A percentile compares a stretch with the other conserved stretches of the same genome.
Evolutionary conservation across 2,113 vertebrate species (phyloP).

Genomic region (Phylloscopus trochilus): DNA sequence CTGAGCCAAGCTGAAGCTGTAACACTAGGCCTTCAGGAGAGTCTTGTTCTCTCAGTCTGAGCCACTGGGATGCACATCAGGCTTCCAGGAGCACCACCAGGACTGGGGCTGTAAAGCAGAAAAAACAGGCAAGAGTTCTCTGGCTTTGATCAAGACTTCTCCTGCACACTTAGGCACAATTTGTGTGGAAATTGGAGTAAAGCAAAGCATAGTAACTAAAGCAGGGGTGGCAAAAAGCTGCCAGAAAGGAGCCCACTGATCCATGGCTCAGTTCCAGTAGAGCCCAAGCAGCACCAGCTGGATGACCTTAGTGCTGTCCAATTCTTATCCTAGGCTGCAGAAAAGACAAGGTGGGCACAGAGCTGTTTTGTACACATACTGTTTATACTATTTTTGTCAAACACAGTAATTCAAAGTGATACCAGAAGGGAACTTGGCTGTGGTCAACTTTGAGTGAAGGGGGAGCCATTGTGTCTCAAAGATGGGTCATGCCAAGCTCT

Average conservation of each 20-base stretch:
- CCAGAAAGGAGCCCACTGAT: background rate
- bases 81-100: background rate
- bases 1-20: background rate
- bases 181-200: background rate
- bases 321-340: background rate
- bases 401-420: background rate
- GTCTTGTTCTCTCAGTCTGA: background rate
- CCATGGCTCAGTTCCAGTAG: background rate
- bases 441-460: background rate
- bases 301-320: background rate
- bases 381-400: background rate
- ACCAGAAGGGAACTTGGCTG: background rate
- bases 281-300: background rate
- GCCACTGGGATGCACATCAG: background rate
- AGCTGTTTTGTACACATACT: background rate
- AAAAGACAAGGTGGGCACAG: background rate
- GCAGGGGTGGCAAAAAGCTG: background rate
- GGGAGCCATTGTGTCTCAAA: background rate
- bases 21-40: background rate
- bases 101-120: background rate
- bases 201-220: background rate
- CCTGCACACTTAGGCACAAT: background rate
- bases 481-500: background rate
- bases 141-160: background rate
- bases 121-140: background rate